Evolutionary conservation across 2,797 vertebrate species (phyloP).

Genomic region (Eurystomus glaucurus): DNA sequence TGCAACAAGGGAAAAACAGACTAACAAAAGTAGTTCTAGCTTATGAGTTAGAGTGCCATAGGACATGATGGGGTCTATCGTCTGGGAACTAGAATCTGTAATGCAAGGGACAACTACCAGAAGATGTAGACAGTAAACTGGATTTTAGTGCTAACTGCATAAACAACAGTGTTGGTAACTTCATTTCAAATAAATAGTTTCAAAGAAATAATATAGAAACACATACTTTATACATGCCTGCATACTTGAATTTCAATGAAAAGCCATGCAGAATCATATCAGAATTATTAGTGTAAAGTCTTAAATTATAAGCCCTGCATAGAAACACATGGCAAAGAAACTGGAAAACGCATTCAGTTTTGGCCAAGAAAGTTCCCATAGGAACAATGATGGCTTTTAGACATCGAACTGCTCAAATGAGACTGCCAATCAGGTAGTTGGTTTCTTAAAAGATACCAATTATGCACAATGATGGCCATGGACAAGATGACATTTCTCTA

Average conservation of each 20-base stretch:
- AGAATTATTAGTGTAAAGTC: background rate
- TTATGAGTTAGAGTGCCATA: background rate
- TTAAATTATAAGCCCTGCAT: background rate
- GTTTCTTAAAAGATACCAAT: background rate
- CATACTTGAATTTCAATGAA: background rate
- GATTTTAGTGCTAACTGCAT: background rate
- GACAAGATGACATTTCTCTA: constrained; percentile 20
- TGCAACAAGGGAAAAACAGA: background rate
- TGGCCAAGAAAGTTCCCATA: background rate
- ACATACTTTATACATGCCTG: background rate
- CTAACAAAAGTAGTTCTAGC: background rate
- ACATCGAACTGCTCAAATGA: background rate
- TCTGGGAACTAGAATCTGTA: background rate
- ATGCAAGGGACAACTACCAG: background rate
- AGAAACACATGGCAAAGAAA: background rate
- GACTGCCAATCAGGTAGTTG: background rate
- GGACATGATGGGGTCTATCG: background rate
- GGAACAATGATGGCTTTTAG: background rate
- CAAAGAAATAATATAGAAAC: background rate
- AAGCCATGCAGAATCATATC: background rate
- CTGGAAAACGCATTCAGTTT: background rate
- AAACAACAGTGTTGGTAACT: background rate
- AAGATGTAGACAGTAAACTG: background rate
- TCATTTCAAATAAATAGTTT: background rate
- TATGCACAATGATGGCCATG: background rate